These are phyloP conservation scores for Pao palembangensis DNA, from an alignment of 2,113 vertebrate species.

Conservation along the genomic window DNA sequence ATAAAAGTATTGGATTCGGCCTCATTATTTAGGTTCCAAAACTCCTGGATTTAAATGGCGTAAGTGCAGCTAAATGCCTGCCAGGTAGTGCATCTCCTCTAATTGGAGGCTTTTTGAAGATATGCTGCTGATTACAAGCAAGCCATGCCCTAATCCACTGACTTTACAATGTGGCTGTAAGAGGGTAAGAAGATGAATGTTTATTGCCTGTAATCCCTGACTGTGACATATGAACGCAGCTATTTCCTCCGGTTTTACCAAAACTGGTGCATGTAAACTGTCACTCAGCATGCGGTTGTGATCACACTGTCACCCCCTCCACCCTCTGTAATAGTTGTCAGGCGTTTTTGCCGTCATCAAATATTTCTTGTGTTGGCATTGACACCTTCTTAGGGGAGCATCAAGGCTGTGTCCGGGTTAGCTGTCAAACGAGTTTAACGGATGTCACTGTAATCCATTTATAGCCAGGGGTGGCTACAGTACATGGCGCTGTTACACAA, in stretches of 20 bases:
- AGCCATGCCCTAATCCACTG: slow-evolving; percentile 75
- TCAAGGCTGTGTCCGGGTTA: slow-evolving; percentile 73
- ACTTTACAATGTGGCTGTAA: slow-evolving; percentile 73
- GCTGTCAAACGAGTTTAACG: slow-evolving; percentile 60
- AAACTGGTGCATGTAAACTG: slow-evolving; percentile 60
- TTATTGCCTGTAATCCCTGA: slow-evolving; percentile 83
- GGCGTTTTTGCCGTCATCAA: slow-evolving; percentile 68
- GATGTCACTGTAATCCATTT: slow-evolving; percentile 60
- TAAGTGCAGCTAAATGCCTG: slow-evolving; percentile 32
- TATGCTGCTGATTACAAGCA: slow-evolving; percentile 69
- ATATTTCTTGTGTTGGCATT: slow-evolving; percentile 47
- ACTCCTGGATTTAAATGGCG: not conserved
- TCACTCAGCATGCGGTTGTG: slow-evolving; percentile 59
- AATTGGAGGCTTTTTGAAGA: slow-evolving; percentile 64
- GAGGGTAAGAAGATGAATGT: slow-evolving; percentile 84
- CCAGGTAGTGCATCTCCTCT: slow-evolving; percentile 55
- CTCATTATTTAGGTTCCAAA: slow-evolving; percentile 22
- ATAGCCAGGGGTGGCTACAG: slow-evolving; percentile 26
- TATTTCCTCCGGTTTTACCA: slow-evolving; percentile 57
- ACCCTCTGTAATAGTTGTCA: slow-evolving; percentile 18
- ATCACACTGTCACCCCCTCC: slow-evolving; percentile 61
- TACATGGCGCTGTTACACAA: slow-evolving; percentile 38
- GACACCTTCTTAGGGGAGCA: slow-evolving; percentile 60
- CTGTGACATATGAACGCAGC: slow-evolving; percentile 79
- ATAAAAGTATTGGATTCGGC: not conserved